Base-by-base conservation (phyloP, 2,797 vertebrate genomes). In the Falco concolor region DNA sequence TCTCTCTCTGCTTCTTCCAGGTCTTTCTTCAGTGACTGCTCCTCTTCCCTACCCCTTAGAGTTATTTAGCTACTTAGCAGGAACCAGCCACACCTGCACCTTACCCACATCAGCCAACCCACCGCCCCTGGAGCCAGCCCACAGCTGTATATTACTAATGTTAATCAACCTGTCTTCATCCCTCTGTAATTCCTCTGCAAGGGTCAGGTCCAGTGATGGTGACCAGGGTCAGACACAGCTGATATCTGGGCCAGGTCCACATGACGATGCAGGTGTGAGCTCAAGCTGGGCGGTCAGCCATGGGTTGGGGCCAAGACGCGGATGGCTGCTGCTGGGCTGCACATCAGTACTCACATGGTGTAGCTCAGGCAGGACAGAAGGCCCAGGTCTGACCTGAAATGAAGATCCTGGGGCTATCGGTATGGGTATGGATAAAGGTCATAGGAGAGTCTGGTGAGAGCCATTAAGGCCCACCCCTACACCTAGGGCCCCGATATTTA, bases 201-300 rank as follows among this genome's bases (percentile, higher is more conserved):
- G 36, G 52, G 15, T 23, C 75, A 53, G 38, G 75, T 22, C 32
- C 36, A 38, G 64, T 6, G 52, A 16, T 5, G 32, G 34, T 30
- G 47, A 44, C 8, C 12, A 23, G 70, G 23, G 5, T 23, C 81
- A 49, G 24, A 21, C 47, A 45, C 34, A 54, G 76, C 13, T 36
- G 22, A 25, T 22, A n/a, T 0, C 25, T 0, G 0, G 42, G 36
- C 36, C 59, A 82, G 40, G 34, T 30, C 57, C 45, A 3, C 13
- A 47, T 2, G 34, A 64, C 23, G 40, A n/a, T 27, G 34, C 32
- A 34, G 53, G 14, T 10, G 32, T 30, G 54, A 34, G 54, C 14
- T 36, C 28, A 65, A 24, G 57, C 13, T 42, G 32, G 9, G 60
- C 13, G 24, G 49, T 24, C 81, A 49, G 52, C 44, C 13, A 6